phyloP scores from a whole-genome alignment of 2,888 invertebrate genomes.

The Agrypnus murinus region DNA sequence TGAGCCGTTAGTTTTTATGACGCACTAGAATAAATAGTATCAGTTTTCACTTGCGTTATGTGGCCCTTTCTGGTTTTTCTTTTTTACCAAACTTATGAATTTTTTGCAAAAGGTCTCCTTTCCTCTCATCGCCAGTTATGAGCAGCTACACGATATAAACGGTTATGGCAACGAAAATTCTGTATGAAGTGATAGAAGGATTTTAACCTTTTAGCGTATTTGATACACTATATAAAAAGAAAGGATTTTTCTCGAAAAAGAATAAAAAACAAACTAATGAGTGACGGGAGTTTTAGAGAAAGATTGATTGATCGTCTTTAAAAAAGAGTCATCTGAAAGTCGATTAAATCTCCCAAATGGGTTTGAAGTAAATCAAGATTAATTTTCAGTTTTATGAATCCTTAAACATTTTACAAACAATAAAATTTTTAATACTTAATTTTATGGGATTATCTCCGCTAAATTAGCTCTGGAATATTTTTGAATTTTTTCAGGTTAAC shows the following conservation, averaged over 20 bases:
- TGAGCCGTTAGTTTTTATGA: slow-evolving; percentile 21
- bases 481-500: slow-evolving; percentile 6
- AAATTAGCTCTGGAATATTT: not conserved
- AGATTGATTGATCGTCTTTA: slow-evolving; percentile 10
- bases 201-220: not conserved
- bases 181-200: not conserved
- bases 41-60: slow-evolving; percentile 17
- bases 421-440: not conserved
- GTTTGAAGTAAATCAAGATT: not conserved
- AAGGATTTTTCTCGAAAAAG: not conserved
- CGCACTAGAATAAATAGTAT: slow-evolving; percentile 23
- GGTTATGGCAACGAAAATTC: not conserved
- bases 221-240: not conserved
- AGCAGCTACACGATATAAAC: too few species aligned
- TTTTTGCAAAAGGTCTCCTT: not conserved
- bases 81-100: not conserved
- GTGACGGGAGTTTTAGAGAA: slow-evolving; percentile 6
- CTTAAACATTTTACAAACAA: not conserved
- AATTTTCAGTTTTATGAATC: not conserved
- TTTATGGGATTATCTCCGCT: not conserved
- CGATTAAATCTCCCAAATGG: not conserved
- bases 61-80: slow-evolving; percentile 9
- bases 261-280: not conserved
- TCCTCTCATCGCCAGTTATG: too few species aligned
- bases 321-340: not conserved